These are phyloP conservation scores for Homalodisca vitripennis DNA, from an alignment of 1,140 invertebrate species.

Conservation along the genomic window DNA sequence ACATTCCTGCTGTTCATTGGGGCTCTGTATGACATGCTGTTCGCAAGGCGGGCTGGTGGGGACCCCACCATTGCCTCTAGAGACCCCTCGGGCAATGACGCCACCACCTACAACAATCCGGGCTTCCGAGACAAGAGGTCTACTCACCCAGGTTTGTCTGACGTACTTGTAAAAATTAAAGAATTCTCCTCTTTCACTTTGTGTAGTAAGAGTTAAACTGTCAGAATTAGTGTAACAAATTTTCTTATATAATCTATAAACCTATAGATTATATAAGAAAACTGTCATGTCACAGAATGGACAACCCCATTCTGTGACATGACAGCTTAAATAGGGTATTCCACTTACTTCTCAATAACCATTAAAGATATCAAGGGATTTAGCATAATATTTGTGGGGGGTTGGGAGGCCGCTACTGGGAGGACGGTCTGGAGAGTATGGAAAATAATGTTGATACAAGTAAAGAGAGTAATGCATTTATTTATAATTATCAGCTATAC, in stretches of 20 bases:
- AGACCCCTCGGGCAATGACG: slow-evolving; percentile 52
- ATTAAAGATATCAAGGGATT: too few relatives aligned
- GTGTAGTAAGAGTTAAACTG: background rate
- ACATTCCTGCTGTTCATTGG: slow-evolving; percentile 72
- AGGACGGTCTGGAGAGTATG: too few relatives aligned
- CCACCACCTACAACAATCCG: slow-evolving; percentile 78
- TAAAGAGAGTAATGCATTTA: too few relatives aligned
- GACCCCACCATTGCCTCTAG: slow-evolving; percentile 66
- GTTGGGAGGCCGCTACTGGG: too few relatives aligned
- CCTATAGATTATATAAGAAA: background rate
- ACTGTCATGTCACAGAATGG: background rate
- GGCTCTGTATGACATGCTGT: slow-evolving; percentile 73
- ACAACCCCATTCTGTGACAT: background rate
- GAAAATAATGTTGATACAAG: too few relatives aligned
- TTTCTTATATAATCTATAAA: background rate
- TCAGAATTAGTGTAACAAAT: background rate
- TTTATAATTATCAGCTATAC: too few relatives aligned
- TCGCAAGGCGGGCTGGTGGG: slow-evolving; percentile 64
- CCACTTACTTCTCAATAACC: too few relatives aligned
- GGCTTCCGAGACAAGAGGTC: slow-evolving; percentile 69
- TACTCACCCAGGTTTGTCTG: slow-evolving; percentile 46
- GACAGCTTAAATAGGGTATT: too few relatives aligned
- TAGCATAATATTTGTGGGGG: too few relatives aligned
- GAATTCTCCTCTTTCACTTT: background rate
- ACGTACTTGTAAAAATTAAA: too few relatives aligned